Conservation (phyloP, 2,113 vertebrate species). For the Bufo gargarizans region DNA sequence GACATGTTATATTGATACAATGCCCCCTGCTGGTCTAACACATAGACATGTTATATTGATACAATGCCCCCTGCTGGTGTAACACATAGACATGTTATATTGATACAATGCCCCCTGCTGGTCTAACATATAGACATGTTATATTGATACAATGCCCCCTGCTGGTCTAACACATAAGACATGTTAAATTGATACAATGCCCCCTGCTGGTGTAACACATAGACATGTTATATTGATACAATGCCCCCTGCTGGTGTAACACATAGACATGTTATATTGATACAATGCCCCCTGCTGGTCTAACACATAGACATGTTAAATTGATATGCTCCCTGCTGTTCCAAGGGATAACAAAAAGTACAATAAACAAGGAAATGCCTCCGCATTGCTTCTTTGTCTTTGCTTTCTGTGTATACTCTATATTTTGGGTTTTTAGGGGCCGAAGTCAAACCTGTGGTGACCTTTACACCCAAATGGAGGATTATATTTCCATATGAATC, state of each 20-base stretch:
- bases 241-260: background rate
- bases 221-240: background rate
- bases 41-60: background rate
- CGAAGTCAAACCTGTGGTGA: constrained; percentile 1
- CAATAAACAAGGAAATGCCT: background rate
- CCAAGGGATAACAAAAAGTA: background rate
- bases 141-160: background rate
- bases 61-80: background rate
- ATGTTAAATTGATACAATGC: background rate
- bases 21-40: background rate
- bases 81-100: background rate
- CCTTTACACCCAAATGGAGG: constrained; percentile 37
- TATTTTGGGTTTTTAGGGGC: constrained; percentile 6
- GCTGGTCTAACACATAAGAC: background rate
- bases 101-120: background rate
- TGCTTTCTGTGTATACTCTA: background rate
- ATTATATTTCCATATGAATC: constrained; percentile 15
- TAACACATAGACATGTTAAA: background rate
- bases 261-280: too few relatives aligned
- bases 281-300: too few relatives aligned
- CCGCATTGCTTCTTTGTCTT: background rate
- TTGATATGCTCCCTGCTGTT: background rate
- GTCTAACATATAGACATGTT: too few relatives aligned
- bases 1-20: background rate
- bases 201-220: background rate